Conservation (phyloP, 1,140 invertebrate genomes). For the Lepidurus arcticus region DNA sequence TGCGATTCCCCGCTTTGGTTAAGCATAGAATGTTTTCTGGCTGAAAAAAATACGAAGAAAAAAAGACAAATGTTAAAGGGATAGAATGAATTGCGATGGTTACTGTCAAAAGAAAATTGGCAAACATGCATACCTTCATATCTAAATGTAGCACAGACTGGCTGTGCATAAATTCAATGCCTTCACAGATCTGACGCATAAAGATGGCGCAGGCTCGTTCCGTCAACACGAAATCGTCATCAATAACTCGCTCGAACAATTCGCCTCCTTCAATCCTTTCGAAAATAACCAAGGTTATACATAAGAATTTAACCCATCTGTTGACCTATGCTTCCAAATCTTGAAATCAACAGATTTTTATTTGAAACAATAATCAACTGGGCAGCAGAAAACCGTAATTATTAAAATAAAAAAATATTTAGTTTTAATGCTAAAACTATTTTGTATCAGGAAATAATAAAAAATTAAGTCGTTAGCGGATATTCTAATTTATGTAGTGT, state of each 20-base stretch:
- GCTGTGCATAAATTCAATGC: constrained; percentile 90
- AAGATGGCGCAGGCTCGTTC: constrained; percentile 92
- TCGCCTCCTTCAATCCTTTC: constrained; percentile 91
- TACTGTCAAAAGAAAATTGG: constrained; percentile 30
- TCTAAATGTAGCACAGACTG: constrained; percentile 92
- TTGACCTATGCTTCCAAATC: too few relatives aligned
- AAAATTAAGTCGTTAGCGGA: too few relatives aligned
- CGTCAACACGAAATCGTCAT: constrained; percentile 93
- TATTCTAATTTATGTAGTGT: too few relatives aligned
- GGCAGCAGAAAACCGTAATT: too few relatives aligned
- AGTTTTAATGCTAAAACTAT: too few relatives aligned
- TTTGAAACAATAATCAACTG: too few relatives aligned
- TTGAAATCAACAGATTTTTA: too few relatives aligned
- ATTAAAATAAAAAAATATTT: too few relatives aligned
- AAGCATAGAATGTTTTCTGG: constrained; percentile 96
- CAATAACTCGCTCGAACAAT: constrained; percentile 94
- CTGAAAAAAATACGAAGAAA: constrained; percentile 47
- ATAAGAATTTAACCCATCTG: background rate
- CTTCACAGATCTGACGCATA: constrained; percentile 95
- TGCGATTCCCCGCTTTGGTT: constrained; percentile 87
- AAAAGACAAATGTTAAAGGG: constrained; percentile 27
- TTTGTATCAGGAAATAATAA: too few relatives aligned
- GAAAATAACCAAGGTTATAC: constrained; percentile 15
- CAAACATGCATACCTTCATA: constrained; percentile 68
- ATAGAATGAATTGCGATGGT: constrained; percentile 6